Evolutionary conservation across 1,140 invertebrate species (phyloP), one percentile per base, ranked within the genome.

Genomic region (Caenorhabditis brenneri): DNA sequence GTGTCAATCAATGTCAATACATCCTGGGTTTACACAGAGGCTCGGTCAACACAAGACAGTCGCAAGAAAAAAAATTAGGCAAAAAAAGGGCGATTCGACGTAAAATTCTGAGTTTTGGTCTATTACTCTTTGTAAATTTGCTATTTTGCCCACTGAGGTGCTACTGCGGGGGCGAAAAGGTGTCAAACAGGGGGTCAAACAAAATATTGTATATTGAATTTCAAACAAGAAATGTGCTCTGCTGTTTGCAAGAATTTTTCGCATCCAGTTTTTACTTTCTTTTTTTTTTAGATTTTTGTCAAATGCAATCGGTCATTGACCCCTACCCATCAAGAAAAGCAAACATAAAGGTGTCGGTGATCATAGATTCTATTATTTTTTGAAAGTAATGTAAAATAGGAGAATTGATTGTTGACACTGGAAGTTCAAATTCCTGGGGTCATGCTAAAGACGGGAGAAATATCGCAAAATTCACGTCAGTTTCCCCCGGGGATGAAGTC

Each of bases 51-150:
- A 74, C 36, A 12, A 58, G 29, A 24, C 24, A 58, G 48, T 51
- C 5, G 48, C 6, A 19, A n/a, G 6, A 51, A 51, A n/a, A n/a
- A n/a, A 51, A 51, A 5, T 51, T n/a, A 6, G 15, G n/a, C 15
- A 29, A 7, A 74, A n/a, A 12, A 42, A 42, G 42, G 42, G 42
- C 42, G 24, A 1, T 58, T 58, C 36, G 58, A 65, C n/a, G 65
- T 74, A 74, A 74, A 42, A 42, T 74, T 74, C 36, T 24, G 65
- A 74, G 65, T 74, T 42, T 74, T 42, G 65, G 33, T 65, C 58
- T 33, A 27, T 22, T 65, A 65, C 29, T 42, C 9, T 24, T 19
- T 9, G 15, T 36, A 65, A 65, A 36, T 16, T 15, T 10, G 31
- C 31, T 12, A n/a, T 1, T 58, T 58, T 58, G 27, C n/a, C 9